phyloP scores from a whole-genome alignment of 2,113 vertebrate genomes.

The Sturnira hondurensis region DNA sequence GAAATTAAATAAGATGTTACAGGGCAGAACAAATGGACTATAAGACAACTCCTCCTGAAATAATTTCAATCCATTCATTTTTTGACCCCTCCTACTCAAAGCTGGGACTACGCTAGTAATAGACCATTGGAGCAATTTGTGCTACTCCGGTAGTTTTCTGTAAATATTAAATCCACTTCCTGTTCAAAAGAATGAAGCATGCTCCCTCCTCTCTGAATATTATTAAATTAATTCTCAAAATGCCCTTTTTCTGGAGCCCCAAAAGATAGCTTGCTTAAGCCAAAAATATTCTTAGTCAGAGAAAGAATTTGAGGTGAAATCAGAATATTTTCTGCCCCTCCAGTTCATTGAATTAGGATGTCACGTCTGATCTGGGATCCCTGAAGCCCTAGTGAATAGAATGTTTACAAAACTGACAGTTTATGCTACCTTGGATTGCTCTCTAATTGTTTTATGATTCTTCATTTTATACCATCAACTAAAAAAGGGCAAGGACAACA shows the following conservation, averaged over 20 bases:
- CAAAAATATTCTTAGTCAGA: background rate
- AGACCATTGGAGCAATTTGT: background rate
- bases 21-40: background rate
- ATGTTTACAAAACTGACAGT: background rate
- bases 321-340: background rate
- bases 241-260: background rate
- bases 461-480: background rate
- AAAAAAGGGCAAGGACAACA: background rate
- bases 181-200: background rate
- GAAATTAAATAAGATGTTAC: background rate
- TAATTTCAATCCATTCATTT: background rate
- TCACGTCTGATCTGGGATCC: background rate
- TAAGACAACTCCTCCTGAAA: background rate
- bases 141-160: background rate
- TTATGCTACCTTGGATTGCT: background rate
- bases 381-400: background rate
- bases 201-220: background rate
- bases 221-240: conserved; percentile 20
- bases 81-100: background rate
- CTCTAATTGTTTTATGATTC: background rate
- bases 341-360: background rate
- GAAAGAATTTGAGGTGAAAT: background rate
- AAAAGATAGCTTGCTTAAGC: background rate
- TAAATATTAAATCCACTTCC: conserved; percentile 17
- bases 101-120: background rate